Conservation (phyloP, 2,797 vertebrate species). For the Florisuga fusca region DNA sequence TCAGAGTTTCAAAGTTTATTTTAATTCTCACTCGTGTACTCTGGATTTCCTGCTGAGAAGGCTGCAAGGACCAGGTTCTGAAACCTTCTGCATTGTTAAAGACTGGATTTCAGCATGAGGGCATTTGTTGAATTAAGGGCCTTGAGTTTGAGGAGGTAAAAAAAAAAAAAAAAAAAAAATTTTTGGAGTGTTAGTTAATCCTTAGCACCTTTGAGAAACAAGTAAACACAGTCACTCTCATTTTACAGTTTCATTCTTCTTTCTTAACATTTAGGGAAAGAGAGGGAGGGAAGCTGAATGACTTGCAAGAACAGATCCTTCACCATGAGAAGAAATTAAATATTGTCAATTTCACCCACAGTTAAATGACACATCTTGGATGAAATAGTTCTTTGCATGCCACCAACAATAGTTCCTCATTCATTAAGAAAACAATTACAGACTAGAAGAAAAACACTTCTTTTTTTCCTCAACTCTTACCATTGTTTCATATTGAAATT, state of each 20-base stretch:
- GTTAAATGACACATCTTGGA: background rate
- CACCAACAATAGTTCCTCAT: background rate
- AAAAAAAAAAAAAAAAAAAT: background rate
- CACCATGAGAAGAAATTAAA: background rate
- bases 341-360: background rate
- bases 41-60: background rate
- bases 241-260: conserved; percentile 7
- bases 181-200: background rate
- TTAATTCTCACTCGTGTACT: background rate
- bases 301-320: conserved; percentile 8
- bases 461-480: background rate
- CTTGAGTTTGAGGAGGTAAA: background rate
- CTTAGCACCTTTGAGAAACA: background rate
- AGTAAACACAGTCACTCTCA: background rate
- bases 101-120: background rate
- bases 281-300: background rate
- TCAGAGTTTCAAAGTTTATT: background rate
- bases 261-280: background rate
- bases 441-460: background rate
- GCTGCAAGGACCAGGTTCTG: background rate
- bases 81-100: background rate
- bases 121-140: background rate
- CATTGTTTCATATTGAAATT: background rate
- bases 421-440: background rate
- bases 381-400: background rate